Evolutionary conservation across 2,888 invertebrate species (phyloP).

Genomic region (Ceratothoa steindachneri): DNA sequence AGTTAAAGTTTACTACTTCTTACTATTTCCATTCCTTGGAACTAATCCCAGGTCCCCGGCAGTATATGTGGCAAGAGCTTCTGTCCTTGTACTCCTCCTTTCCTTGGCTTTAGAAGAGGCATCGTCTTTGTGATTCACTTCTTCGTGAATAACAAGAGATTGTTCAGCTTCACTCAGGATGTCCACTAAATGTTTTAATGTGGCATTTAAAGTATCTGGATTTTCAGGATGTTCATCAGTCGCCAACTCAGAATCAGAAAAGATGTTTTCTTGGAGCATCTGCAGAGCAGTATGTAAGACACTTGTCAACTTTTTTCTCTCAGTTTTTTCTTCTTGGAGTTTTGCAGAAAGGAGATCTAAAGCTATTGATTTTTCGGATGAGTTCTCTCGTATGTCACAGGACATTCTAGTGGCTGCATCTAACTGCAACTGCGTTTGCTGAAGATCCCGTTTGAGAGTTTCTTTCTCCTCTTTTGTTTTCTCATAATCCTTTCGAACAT

Average conservation of each 20-base stretch:
- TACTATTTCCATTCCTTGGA: background rate
- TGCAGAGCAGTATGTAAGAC: background rate
- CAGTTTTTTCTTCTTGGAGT: background rate
- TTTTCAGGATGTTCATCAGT: background rate
- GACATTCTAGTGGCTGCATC: constrained; percentile 30
- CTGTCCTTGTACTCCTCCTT: background rate
- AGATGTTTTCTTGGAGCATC: background rate
- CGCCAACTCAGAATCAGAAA: background rate
- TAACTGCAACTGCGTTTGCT: constrained; percentile 35
- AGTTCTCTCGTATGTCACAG: constrained; percentile 30
- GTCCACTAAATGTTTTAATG: background rate
- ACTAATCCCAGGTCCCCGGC: background rate
- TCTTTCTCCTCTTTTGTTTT: constrained; percentile 28
- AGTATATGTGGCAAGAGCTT: background rate
- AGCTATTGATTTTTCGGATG: constrained; percentile 35
- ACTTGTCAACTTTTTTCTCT: background rate
- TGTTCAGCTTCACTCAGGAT: background rate
- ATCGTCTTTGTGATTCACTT: background rate
- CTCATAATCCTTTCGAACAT: constrained; percentile 32
- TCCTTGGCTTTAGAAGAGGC: background rate
- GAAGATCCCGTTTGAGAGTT: constrained; percentile 28
- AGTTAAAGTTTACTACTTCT: background rate
- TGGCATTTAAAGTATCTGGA: background rate
- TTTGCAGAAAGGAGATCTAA: constrained; percentile 24
- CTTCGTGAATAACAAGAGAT: background rate